Evolutionary conservation across 2,888 invertebrate genomes (phyloP).

Genomic region (Lomographa bimaculata): DNA sequence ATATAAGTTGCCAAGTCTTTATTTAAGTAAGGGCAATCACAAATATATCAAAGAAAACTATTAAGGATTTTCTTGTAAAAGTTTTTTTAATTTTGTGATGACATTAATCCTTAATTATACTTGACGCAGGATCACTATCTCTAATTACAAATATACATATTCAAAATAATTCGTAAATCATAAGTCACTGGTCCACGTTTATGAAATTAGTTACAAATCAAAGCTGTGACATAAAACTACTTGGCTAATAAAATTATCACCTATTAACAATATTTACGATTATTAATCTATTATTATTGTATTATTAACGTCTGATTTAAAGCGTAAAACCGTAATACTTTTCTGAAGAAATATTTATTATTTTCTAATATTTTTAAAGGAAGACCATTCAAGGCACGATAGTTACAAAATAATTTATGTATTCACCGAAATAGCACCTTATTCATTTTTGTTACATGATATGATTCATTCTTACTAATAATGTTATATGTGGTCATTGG

Average conservation of each 20-base stretch:
- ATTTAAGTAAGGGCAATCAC: constrained; percentile 10
- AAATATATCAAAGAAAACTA: constrained; percentile 1
- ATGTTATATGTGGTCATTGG: constrained; percentile 25
- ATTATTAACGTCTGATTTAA: constrained; percentile 70
- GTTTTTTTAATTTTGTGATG: constrained; percentile 12
- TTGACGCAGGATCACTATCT: constrained; percentile 13
- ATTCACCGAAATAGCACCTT: constrained; percentile 57
- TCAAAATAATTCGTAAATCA: constrained; percentile 26
- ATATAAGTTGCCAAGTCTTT: constrained; percentile 31
- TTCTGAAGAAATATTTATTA: constrained; percentile 51
- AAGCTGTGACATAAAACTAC: constrained; percentile 43
- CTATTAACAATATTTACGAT: constrained; percentile 50
- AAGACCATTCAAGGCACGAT: constrained; percentile 71
- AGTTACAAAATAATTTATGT: constrained; percentile 23
- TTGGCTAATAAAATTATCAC: constrained; percentile 37
- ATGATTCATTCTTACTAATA: constrained; percentile 32
- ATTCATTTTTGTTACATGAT: constrained; percentile 32
- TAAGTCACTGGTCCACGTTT: constrained; percentile 50
- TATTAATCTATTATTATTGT: constrained; percentile 44
- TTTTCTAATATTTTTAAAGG: constrained; percentile 52
- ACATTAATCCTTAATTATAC: constrained; percentile 2
- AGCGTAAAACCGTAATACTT: constrained; percentile 80
- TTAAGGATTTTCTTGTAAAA: neutral
- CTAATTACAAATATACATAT: constrained; percentile 36
- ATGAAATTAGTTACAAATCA: constrained; percentile 50